phyloP scores from a whole-genome alignment of 2,113 vertebrate species.

The Eretmochelys imbricata region DNA sequence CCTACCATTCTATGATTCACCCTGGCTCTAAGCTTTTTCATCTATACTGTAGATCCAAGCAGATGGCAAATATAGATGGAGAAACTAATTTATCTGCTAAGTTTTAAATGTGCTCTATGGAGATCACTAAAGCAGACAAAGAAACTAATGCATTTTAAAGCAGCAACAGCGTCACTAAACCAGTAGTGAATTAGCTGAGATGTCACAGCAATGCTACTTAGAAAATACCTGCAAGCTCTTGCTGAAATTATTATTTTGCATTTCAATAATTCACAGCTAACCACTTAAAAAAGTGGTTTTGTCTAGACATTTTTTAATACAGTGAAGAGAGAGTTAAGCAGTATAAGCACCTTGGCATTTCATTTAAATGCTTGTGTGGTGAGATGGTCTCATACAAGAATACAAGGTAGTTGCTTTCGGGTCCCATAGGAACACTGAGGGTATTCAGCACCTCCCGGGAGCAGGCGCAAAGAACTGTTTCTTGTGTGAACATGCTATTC shows the following conservation, averaged over 20 bases:
- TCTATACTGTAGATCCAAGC: background rate
- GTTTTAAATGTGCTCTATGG: conserved; percentile 41
- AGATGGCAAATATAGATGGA: background rate
- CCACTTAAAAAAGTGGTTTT: conserved; percentile 28
- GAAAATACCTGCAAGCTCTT: background rate
- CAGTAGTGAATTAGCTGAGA: background rate
- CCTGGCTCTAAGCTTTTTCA: conserved; percentile 43
- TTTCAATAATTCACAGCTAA: conserved; percentile 17
- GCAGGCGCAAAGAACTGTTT: background rate
- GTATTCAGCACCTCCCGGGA: background rate
- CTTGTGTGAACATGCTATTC: background rate
- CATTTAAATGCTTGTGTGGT: conserved; percentile 41
- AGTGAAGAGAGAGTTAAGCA: conserved; percentile 35
- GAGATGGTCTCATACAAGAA: conserved; percentile 39
- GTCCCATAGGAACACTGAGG: conserved; percentile 1
- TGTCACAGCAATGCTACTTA: background rate
- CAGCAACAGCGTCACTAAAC: background rate
- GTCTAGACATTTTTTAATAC: conserved; percentile 79
- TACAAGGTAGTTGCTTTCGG: background rate
- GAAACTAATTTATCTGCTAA: conserved; percentile 4
- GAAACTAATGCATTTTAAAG: conserved; percentile 7
- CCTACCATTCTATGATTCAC: background rate
- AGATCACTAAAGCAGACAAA: background rate
- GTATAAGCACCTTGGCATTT: conserved; percentile 50
- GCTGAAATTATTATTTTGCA: conserved; percentile 34